Evolutionary conservation across 2,888 invertebrate genomes (phyloP).

Genomic region (Patella pellucida): DNA sequence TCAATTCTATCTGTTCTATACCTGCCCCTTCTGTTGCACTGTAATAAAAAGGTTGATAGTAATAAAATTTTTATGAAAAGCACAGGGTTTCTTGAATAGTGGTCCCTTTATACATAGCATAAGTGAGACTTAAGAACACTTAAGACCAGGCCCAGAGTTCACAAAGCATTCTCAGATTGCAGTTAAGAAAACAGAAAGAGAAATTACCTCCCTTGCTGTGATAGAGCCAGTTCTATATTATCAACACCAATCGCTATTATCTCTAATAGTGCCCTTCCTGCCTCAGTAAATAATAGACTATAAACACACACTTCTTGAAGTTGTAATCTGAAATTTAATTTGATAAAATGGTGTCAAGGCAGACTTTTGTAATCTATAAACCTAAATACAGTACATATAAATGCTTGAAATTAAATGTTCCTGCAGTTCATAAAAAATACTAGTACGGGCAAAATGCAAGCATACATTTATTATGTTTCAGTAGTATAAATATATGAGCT

Average conservation of each 20-base stretch:
- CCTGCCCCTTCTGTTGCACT: slow-evolving; percentile 60
- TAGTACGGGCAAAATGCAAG: no score
- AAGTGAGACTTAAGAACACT: neutral
- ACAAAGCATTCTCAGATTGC: no score
- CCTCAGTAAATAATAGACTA: slow-evolving; percentile 68
- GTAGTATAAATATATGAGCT: no score
- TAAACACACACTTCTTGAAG: slow-evolving; percentile 66
- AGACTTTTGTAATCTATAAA: no score
- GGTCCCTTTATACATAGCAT: neutral
- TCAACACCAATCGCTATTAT: slow-evolving; percentile 70
- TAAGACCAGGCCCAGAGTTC: no score
- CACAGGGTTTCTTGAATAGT: neutral
- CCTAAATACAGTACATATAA: no score
- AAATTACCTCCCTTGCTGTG: slow-evolving; percentile 68
- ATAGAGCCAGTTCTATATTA: slow-evolving; percentile 63
- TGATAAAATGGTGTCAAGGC: neutral
- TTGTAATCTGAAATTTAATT: slow-evolving; percentile 38
- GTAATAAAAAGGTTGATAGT: slow-evolving; percentile 15
- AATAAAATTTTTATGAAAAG: neutral
- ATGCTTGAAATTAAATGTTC: no score
- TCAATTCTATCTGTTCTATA: slow-evolving; percentile 62
- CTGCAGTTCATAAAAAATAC: no score
- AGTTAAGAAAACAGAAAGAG: no score
- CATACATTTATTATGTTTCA: no score
- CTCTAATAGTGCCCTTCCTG: slow-evolving; percentile 69